phyloP scores from a whole-genome alignment of 2,888 invertebrate species.

The Macrosiphum euphorbiae region DNA sequence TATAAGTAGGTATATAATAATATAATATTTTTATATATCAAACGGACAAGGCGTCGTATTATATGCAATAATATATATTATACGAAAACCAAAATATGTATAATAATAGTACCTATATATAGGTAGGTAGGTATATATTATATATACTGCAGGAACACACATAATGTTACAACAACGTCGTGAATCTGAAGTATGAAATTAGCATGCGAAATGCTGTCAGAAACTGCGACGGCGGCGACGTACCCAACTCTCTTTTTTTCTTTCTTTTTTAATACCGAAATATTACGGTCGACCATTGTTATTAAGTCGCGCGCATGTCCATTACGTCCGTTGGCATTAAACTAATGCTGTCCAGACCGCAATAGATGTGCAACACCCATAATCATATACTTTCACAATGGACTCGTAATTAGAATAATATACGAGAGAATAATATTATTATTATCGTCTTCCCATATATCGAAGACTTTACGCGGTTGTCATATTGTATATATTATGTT shows the following conservation, averaged over 20 bases:
- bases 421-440: constrained; percentile 39
- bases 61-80: no score
- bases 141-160: background rate
- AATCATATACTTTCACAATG: constrained; percentile 57
- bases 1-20: background rate
- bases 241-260: constrained; percentile 4
- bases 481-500: background rate
- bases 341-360: constrained; percentile 52
- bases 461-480: constrained; percentile 48
- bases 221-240: constrained; percentile 25
- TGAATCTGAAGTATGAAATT: constrained; percentile 29
- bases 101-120: no score
- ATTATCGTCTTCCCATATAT: background rate
- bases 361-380: constrained; percentile 52
- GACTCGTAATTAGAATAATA: constrained; percentile 55
- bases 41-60: background rate
- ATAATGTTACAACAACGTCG: background rate
- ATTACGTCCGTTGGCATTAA: constrained; percentile 34
- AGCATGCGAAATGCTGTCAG: constrained; percentile 37
- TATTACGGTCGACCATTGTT: constrained; percentile 34
- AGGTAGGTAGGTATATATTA: background rate
- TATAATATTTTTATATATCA: background rate
- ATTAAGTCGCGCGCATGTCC: constrained; percentile 47
- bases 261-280: constrained; percentile 17
- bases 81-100: background rate